Base-by-base conservation (phyloP, 2,113 vertebrate genomes). In the Eptesicus fuscus region DNA sequence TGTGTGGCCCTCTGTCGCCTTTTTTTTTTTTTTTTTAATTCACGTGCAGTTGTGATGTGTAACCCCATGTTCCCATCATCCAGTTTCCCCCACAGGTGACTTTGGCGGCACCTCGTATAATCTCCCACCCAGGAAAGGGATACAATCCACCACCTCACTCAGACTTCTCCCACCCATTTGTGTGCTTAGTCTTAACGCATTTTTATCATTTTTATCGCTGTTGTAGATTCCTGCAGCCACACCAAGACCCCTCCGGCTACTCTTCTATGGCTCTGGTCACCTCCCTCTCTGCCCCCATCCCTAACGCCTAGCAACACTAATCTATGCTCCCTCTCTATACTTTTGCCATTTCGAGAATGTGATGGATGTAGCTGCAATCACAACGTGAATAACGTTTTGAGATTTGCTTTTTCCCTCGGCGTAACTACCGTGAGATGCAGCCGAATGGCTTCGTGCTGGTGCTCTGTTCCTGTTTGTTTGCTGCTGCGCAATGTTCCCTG, bases 281-380 rank as follows among this genome's bases (percentile, higher is more conserved):
- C 42, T 28, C 79, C 13, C 23, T 51, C 51, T 37, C 69, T 4
- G 0, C 47, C 71, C 32, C 20, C 32, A 10, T 10, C 44, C 91
- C 18, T 17, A 30, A 23, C 1, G 37, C 35, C 61, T 3, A 3
- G 71, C 85, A 59, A 18, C 91, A 20, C 56, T 59, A 7, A 18
- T 12, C 17, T 2, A 1, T 14, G 42, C 74, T 30, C 40, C 65
- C 5, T 23, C 65, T 73, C 49, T 6, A 0, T 35, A 49, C 56
- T 2, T 20, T 67, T 14, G 18, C 49, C 35, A 20, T 22, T 47
- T 91, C 53, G 8, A 63, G 80, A 37, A 40, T 11, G 30, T 12
- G 4, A 0, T 0, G 0, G 4, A 0, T 0, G 0, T 49, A n/a
- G 42, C 47, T 28, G 40, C 5, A 35, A 53, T 56, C 30, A 9